Evolutionary conservation across 2,797 vertebrate genomes (phyloP).

Genomic region (Zonotrichia albicollis): DNA sequence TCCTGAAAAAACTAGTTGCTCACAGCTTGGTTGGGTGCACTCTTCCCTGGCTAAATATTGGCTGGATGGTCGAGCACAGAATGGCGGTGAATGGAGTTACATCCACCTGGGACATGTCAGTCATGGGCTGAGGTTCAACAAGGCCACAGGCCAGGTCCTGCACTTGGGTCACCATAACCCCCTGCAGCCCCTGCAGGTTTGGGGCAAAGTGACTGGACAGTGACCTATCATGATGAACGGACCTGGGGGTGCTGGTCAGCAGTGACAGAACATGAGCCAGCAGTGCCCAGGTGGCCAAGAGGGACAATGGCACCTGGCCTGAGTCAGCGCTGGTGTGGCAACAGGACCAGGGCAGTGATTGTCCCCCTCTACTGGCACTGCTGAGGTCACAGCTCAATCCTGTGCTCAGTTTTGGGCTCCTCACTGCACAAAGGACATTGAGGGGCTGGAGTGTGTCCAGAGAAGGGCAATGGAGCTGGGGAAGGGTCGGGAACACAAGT

Average conservation of each 20-base stretch:
- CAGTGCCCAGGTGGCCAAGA: not conserved
- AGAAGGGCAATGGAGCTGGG: not conserved
- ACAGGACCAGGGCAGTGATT: rapidly evolving
- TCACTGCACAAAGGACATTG: rapidly evolving
- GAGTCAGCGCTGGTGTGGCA: not conserved
- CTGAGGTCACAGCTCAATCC: rapidly evolving
- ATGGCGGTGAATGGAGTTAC: not conserved
- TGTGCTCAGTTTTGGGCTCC: not conserved
- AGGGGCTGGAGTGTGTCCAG: rapidly evolving
- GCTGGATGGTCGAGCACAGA: rapidly evolving
- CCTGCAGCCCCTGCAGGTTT: not conserved
- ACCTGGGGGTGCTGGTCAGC: not conserved
- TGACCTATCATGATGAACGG: not conserved
- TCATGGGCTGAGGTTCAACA: not conserved
- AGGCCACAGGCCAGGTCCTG: not conserved
- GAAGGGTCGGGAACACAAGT: not conserved
- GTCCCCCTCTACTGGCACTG: not conserved
- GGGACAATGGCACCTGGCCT: not conserved
- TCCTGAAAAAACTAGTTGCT: not conserved
- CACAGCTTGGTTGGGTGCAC: not conserved
- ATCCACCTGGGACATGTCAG: not conserved
- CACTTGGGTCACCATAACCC: not conserved
- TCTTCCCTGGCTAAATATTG: not conserved
- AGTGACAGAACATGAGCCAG: not conserved
- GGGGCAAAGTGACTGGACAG: not conserved